These are phyloP conservation scores for Boleophthalmus pectinirostris DNA, from an alignment of 2,113 vertebrate genomes.

Conservation along the genomic window DNA sequence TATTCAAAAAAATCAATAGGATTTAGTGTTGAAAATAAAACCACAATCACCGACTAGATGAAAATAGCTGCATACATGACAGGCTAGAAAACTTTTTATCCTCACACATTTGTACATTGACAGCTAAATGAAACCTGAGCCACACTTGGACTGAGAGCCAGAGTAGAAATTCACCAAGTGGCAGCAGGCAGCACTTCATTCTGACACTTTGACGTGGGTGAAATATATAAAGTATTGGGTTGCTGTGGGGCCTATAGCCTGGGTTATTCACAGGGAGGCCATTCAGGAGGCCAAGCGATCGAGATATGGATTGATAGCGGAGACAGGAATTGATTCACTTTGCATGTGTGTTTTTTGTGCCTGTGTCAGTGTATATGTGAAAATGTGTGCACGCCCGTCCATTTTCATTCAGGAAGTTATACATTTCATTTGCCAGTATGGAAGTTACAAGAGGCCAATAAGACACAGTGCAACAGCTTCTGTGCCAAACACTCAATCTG, in stretches of 20 bases:
- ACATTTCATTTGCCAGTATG: slow-evolving; percentile 67
- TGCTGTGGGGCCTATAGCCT: slow-evolving; percentile 59
- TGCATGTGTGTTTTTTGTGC: slow-evolving; percentile 36
- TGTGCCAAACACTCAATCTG: slow-evolving; percentile 21
- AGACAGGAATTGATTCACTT: slow-evolving; percentile 78
- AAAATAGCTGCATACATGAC: slow-evolving; percentile 56
- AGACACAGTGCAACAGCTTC: slow-evolving; percentile 29
- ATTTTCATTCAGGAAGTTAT: slow-evolving; percentile 73
- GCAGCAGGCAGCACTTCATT: slow-evolving; percentile 66
- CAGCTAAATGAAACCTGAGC: slow-evolving; percentile 60
- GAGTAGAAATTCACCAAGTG: slow-evolving; percentile 52
- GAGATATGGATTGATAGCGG: slow-evolving; percentile 81
- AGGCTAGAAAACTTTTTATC: slow-evolving; percentile 49
- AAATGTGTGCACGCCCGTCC: slow-evolving; percentile 37
- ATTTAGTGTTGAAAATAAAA: slow-evolving; percentile 35
- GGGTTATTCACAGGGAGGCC: slow-evolving; percentile 71
- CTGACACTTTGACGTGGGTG: slow-evolving; percentile 73
- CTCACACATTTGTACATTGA: slow-evolving; percentile 60
- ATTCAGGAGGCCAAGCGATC: slow-evolving; percentile 63
- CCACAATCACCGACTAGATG: slow-evolving; percentile 22
- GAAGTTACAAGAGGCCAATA: slow-evolving; percentile 43
- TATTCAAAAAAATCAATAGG: slow-evolving; percentile 21
- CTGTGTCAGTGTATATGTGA: slow-evolving; percentile 18
- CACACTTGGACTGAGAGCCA: slow-evolving; percentile 49
- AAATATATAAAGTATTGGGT: slow-evolving; percentile 75